Conservation (phyloP, 2,888 invertebrate genomes). For the Cynaeus angustus region DNA sequence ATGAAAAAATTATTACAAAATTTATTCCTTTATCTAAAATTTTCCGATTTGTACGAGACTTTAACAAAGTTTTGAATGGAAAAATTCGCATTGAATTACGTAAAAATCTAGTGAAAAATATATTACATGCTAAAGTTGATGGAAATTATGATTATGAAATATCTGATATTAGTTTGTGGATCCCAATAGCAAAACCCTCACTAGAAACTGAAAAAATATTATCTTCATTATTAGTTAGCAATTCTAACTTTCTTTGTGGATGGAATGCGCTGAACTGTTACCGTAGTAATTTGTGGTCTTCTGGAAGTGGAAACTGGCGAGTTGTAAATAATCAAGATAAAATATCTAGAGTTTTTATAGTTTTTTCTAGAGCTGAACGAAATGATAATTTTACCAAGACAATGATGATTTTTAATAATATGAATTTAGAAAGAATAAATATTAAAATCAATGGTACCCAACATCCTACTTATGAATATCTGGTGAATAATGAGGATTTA, state of each 20-base stretch:
- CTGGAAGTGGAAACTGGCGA: conserved; percentile 36
- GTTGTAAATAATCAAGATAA: conserved; percentile 39
- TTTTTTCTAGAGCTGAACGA: conserved; percentile 36
- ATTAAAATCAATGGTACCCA: conserved; percentile 27
- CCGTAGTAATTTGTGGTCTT: conserved; percentile 38
- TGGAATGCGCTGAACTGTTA: conserved; percentile 33
- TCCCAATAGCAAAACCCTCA: conserved; percentile 36
- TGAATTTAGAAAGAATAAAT: conserved; percentile 27
- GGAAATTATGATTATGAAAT: conserved; percentile 16
- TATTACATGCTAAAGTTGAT: conserved; percentile 17
- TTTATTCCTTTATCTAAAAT: conserved; percentile 9
- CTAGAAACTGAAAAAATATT: conserved; percentile 39
- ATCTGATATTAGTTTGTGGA: conserved; percentile 26
- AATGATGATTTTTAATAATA: conserved; percentile 32
- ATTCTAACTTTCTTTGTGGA: conserved; percentile 34
- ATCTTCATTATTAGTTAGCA: conserved; percentile 40
- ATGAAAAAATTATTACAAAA: conserved; percentile 9
- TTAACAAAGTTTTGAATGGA: conserved; percentile 4
- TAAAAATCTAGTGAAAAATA: conserved; percentile 18
- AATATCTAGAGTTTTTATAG: conserved; percentile 39
- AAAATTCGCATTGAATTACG: conserved; percentile 15
- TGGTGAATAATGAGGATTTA: conserved; percentile 30
- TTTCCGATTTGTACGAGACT: conserved; percentile 8
- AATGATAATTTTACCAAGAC: conserved; percentile 37
- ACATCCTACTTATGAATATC: conserved; percentile 33